These are phyloP conservation scores for Nipponacmea schrenckii DNA, from an alignment of 2,888 invertebrate genomes.

Conservation along the genomic window DNA sequence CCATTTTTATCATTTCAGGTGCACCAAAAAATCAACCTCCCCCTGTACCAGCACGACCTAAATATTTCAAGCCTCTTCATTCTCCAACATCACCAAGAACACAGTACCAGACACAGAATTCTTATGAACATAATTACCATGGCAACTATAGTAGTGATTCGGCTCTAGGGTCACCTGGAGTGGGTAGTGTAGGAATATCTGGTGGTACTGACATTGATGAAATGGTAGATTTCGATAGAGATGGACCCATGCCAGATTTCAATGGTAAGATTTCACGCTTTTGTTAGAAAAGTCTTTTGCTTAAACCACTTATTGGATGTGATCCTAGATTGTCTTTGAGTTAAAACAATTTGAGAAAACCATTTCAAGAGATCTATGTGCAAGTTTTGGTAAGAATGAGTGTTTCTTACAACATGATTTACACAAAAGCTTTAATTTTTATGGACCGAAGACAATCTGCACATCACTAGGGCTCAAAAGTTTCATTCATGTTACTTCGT, in stretches of 20 bases:
- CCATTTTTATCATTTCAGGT: constrained; percentile 12
- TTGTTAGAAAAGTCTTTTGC: neutral
- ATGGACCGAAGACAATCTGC: too few relatives aligned
- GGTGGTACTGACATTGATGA: constrained; percentile 41
- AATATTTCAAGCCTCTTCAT: constrained; percentile 40
- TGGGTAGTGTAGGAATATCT: constrained; percentile 35
- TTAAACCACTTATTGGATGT: neutral
- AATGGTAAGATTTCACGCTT: constrained; percentile 21
- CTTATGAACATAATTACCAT: constrained; percentile 22
- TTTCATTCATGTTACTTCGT: too few relatives aligned
- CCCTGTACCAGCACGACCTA: constrained; percentile 45
- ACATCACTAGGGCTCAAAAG: too few relatives aligned
- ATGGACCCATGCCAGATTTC: constrained; percentile 27
- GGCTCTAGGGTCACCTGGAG: constrained; percentile 50
- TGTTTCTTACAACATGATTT: too few relatives aligned
- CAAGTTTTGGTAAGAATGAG: too few relatives aligned
- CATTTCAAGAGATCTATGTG: too few relatives aligned
- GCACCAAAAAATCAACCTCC: constrained; percentile 32
- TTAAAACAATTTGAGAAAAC: too few relatives aligned
- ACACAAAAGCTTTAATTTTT: too few relatives aligned
- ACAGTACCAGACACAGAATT: constrained; percentile 16
- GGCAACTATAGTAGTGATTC: constrained; percentile 50
- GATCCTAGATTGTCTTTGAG: too few relatives aligned
- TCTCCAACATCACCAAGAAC: constrained; percentile 38
- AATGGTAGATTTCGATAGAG: constrained; percentile 33